Base-by-base conservation (phyloP, 2,888 invertebrate species). In the Homarus gammarus region DNA sequence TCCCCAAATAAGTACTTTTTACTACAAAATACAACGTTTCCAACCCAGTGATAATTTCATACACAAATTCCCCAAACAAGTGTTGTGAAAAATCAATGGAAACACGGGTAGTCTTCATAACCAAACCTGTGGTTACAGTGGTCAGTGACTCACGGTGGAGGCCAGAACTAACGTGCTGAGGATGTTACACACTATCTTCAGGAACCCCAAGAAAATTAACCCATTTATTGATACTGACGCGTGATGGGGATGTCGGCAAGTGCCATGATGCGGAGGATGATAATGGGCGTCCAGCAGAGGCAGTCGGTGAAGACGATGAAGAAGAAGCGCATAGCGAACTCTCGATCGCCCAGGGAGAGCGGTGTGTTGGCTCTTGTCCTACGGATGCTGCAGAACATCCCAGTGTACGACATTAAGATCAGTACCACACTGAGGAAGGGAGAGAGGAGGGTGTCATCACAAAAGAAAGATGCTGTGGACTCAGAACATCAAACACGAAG, bases 281-380 rank as follows among this genome's bases (percentile, higher is more conserved):
- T 96, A 82, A 96, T 96, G 12, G 96, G 96, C 18, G 95, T 95
- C 96, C 96, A 96, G 93, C 96, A 96, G 84, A 95, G 93, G n/a
- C 95, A 95, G 93, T 96, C 96, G 0, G 96, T 96, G 40, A 96
- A 93, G 0, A 96, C 96, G 92, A 96, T 96, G 93, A 96, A 95
- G 93, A 96, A 96, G 93, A 96, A 96, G 91, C 95, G 94, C 38
- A 96, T 93, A 0, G 96, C 96, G 93, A 96, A 95, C 92, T 96
- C 95, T 89, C 95, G 95, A 92, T 96, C 96, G 44, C 95, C 94
- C 56, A 95, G 93, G 36, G 93, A 92, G 44, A 95, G 93, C 2
- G 95, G 95, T 15, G 96, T 95, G 15, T 95, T 95, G 90, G 95
- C 94, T 56, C 96, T 94, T 0, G 96, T 96, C 92, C 94, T 94